These are phyloP conservation scores for Autographa gamma DNA, from an alignment of 2,888 invertebrate species.

Conservation along the genomic window DNA sequence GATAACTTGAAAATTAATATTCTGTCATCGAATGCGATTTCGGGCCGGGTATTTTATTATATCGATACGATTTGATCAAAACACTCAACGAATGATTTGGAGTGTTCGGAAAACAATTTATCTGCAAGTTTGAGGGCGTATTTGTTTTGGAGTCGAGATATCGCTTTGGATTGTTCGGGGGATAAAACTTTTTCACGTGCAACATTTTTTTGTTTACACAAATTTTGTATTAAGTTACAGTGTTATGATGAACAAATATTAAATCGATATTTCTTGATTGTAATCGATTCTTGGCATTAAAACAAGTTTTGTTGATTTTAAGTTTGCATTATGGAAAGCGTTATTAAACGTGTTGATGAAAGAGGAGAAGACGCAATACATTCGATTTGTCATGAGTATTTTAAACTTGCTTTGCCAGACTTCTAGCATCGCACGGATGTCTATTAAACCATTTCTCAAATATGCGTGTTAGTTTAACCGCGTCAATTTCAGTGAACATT, in stretches of 20 bases:
- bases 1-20: slow-evolving; percentile 84
- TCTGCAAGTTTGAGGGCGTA: slow-evolving; percentile 63
- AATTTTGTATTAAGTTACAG: slow-evolving; percentile 19
- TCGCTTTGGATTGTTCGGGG: slow-evolving; percentile 51
- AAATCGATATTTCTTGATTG: background rate
- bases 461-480: background rate
- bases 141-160: slow-evolving; percentile 68
- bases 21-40: slow-evolving; percentile 82
- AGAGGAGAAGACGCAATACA: no score
- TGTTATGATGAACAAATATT: slow-evolving; percentile 27
- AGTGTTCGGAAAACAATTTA: slow-evolving; percentile 73
- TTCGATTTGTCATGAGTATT: no score
- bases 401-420: no score
- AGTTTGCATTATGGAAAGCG: no score
- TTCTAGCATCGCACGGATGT: no score
- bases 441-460: no score
- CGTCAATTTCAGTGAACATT: background rate
- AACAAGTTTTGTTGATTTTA: background rate
- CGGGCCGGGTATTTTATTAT: slow-evolving; percentile 80
- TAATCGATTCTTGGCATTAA: background rate
- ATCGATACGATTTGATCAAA: slow-evolving; percentile 73
- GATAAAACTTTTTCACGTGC: slow-evolving; percentile 54
- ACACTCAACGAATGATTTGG: slow-evolving; percentile 68
- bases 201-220: slow-evolving; percentile 45
- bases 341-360: no score